A percentile compares a stretch with the other conserved stretches of the same genome.
phyloP scores from a whole-genome alignment of 2,888 invertebrate genomes.

The Polietes domitor region DNA sequence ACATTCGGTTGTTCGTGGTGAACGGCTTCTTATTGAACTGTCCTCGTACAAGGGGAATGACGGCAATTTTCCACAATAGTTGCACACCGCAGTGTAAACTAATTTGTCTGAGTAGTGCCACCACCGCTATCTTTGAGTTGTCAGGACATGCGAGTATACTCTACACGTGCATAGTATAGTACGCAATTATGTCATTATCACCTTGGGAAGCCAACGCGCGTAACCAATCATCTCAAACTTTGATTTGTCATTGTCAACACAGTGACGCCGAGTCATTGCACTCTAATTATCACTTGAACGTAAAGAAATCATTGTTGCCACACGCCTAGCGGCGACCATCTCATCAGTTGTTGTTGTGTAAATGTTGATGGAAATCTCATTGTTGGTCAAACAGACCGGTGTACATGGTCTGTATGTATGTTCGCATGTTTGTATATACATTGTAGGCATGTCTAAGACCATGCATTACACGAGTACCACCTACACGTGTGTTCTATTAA shows the following conservation, averaged over 20 bases:
- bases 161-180: conserved; percentile 47
- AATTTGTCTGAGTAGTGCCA: neutral
- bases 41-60: no score
- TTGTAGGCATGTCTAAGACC: no score
- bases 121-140: neutral
- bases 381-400: neutral
- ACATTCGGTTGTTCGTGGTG: no score
- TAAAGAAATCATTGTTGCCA: conserved; percentile 25
- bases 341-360: neutral
- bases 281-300: conserved; percentile 53
- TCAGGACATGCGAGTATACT: conserved; percentile 21
- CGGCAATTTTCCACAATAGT: no score
- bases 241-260: conserved; percentile 60
- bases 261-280: conserved; percentile 40
- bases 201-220: conserved; percentile 44
- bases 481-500: neutral
- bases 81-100: no score
- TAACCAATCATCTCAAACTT: conserved; percentile 50
- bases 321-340: neutral
- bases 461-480: neutral
- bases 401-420: no score
- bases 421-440: no score
- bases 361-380: neutral
- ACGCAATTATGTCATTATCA: conserved; percentile 58
- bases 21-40: no score